Evolutionary conservation across 2,888 invertebrate genomes (phyloP), one percentile per base, ranked within the genome.

Genomic region (Perizoma affinitatum): DNA sequence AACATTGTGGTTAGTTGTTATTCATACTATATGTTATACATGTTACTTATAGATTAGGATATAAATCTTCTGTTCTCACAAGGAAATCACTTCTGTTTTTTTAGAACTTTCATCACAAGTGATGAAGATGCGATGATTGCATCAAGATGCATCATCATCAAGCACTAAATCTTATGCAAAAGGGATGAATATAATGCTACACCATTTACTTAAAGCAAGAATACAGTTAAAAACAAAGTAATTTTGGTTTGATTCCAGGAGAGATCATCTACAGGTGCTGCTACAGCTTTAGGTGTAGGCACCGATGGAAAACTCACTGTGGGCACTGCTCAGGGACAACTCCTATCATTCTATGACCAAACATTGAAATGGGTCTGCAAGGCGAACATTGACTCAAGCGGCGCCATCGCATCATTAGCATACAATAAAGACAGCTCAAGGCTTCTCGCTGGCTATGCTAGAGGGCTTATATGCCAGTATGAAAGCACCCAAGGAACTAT

Each of bases 301-400:
- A 94, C 93, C 67, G 93, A 95, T 6, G 95, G 96, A 56, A 95
- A 96, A 85, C 94, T 98, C 65, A 97, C 97, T n/a, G 95, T 98
- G 38, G 99, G 99, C 42, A 99, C 98, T 38, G 97, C 98, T 35
- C 98, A 98, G 86, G 98, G 99, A 0, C 95, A 97, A 70, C 94
- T 98, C 55, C 91, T 99, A 36, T 95, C 97, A 56, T 92, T 92
- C 69, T 82, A 81, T 73, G 95, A 96, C 45, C 98, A 98, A 87
- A 96, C 96, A 7, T 87, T 98, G 67, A 95, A 97, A 79, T 98
- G 98, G 97, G 98, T 97, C 67, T 96, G 95, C 75, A 91, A 94
- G 70, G 90, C 93, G 49, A 94, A 95, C 46, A 89, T 92, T 50
- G 95, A 95, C 73, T 95, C 96, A 79, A 62, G 62, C 45, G 96